Base-by-base conservation (phyloP, 2,797 vertebrate species). In the Nannoperca obscura region DNA sequence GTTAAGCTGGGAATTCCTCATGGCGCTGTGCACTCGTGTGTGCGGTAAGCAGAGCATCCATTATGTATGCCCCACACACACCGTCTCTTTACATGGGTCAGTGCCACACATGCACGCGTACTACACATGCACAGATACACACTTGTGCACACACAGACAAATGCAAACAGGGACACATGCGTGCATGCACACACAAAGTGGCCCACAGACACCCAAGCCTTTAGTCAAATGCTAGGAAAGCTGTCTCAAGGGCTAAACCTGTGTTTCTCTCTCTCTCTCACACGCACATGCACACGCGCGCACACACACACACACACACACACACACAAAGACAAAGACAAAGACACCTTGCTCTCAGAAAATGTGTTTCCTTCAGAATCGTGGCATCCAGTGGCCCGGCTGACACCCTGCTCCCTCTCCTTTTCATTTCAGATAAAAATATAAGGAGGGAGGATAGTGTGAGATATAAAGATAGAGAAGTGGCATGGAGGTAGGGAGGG, bases 51-150 rank as follows among this genome's bases (percentile, higher is more conserved):
- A 86, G 63, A 66, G 82, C 91, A 92, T 93, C 82, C 83, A 93
- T 93, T 93, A 94, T 92, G 88, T 82, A 93, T 93, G 91, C 77
- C 80, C 79, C 83, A 73, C 83, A 73, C 83, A 85, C 83, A 80
- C 74, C 27, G 42, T 84, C 85, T 85, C 91, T 93, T 91, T 92
- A 92, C 90, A 91, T 81, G 88, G 93, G 93, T 92, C 92, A 93
- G 84, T 66, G 81, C 80, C 75, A 87, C 81, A 47, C 72, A 46
- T 8, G 13, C 30, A 66, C 61, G 12, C 15, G n/a, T 46, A 59
- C 69, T 46, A 59, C 71, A 69, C 76, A 40, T 40, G 42, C 40
- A 62, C 59, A 74, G 53, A 32, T 2, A 70, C 42, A 63, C 73
- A 57, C 60, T 71, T 20, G 55, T 40, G 38, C 74, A 70, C 76